Evolutionary conservation across 2,888 invertebrate species (phyloP).

Genomic region (Reticulitermes lucifugus): DNA sequence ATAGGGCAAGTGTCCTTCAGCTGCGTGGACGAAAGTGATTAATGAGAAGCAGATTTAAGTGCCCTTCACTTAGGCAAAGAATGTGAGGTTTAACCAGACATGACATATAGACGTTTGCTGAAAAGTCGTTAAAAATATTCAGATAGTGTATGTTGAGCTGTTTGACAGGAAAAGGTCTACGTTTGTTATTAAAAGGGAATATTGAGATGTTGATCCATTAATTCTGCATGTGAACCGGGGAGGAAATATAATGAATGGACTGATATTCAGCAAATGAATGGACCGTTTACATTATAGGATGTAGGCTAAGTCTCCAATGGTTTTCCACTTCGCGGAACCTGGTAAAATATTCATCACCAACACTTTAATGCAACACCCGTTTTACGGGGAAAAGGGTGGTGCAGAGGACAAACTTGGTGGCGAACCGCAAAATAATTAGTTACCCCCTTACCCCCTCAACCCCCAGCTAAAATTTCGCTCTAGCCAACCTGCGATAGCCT

Average conservation of each 20-base stretch:
- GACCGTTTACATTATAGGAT: slow-evolving; percentile 15
- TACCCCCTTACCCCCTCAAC: not conserved
- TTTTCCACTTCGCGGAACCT: not conserved
- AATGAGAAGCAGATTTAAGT: not conserved
- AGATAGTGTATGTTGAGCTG: not conserved
- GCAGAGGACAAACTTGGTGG: slow-evolving; percentile 11
- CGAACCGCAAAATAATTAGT: slow-evolving; percentile 24
- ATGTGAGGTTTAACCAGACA: not conserved
- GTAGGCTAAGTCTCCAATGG: slow-evolving; percentile 7
- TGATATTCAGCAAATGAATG: slow-evolving; percentile 25
- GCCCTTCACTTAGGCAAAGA: not conserved
- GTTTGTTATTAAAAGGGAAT: not conserved
- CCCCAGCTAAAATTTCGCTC: not conserved
- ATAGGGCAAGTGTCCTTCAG: not conserved
- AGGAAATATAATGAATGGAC: not conserved
- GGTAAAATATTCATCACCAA: slow-evolving; percentile 20
- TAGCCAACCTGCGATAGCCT: not conserved
- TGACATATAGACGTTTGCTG: not conserved
- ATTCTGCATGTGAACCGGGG: not conserved
- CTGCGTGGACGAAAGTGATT: not conserved
- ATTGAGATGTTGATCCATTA: slow-evolving; percentile 9
- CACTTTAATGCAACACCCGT: slow-evolving; percentile 8
- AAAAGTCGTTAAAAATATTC: not conserved
- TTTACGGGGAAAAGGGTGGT: not conserved
- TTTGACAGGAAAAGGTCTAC: not conserved